Evolutionary conservation across 2,888 invertebrate species (phyloP), one percentile per base, ranked within the genome.

Genomic region (Heliconius sara): DNA sequence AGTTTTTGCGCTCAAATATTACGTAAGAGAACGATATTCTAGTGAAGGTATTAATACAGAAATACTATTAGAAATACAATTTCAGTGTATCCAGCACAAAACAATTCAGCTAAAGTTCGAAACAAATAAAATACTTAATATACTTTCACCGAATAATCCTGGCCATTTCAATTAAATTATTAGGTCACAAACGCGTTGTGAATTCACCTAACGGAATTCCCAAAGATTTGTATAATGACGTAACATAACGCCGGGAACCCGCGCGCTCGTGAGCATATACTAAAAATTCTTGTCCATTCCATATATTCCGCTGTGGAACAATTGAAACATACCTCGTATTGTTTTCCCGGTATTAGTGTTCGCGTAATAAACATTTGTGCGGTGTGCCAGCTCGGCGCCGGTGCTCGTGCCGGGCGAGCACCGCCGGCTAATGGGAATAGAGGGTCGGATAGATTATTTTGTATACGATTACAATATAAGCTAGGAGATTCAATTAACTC

Each of bases 291-390:
- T 34, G 57, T 73, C 72, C 57, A 57, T 34, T 57, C 60, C 60
- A 60, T 73, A 73, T 60, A 34, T 60, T 73, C 39, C 60, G 34
- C n/a, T 34, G 34, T 7, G 60, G 30, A 73, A 34, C 60, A 60
- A 73, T 73, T 73, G 73, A 34, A 73, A 73, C 60, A 73, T 73
- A 34, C 73, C 73, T 73, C 57, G 73, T 73, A 73, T 60, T 60
- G 72, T 57, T 73, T 60, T 60, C 72, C 16, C 34, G 34, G 73
- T 34, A 60, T 73, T 39, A 60, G 73, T 39, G 34, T 73, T 73
- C 34, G 73, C 25, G 34, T 73, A 73, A 73, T 73, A 73, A 60
- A 73, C 60, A 73, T 60, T 60, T 39, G 73, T 34, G 60, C 34
- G 73, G 60, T 73, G 60, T 73, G 34, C 52, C n/a, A n/a, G 34